Evolutionary conservation across 2,797 vertebrate species (phyloP).

Genomic region (Pseudomugil gertrudae): DNA sequence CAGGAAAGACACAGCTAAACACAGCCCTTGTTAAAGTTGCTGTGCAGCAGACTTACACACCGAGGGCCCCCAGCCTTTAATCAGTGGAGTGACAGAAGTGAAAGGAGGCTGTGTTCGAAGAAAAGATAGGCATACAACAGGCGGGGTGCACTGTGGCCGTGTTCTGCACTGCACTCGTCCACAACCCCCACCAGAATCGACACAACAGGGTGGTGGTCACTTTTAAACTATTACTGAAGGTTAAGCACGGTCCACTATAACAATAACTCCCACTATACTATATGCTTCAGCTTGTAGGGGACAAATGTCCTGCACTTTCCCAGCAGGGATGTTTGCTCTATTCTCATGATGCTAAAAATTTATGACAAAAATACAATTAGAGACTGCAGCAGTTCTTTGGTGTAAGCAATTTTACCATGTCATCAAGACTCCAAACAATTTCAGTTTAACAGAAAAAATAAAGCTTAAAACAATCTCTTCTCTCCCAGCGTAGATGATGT

Average conservation of each 20-base stretch:
- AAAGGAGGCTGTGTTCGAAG: conserved; percentile 71
- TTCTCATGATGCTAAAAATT: no score
- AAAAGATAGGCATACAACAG: conserved; percentile 54
- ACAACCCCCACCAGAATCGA: conserved; percentile 36
- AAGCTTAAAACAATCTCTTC: no score
- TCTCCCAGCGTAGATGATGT: no score
- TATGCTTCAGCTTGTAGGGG: neutral
- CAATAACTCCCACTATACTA: conserved; percentile 13
- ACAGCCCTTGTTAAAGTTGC: conserved; percentile 62
- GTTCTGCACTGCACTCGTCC: conserved; percentile 17
- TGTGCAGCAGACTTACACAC: conserved; percentile 50
- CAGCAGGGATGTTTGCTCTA: neutral
- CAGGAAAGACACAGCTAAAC: conserved; percentile 61
- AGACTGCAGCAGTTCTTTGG: no score
- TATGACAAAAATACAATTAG: no score
- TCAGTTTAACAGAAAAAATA: no score
- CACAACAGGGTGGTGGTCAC: conserved; percentile 34
- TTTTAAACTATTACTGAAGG: conserved; percentile 27
- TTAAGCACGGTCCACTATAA: conserved; percentile 7
- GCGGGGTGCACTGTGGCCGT: conserved; percentile 33
- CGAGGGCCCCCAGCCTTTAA: conserved; percentile 64
- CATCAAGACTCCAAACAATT: no score
- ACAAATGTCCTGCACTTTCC: conserved; percentile 14
- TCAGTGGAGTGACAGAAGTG: conserved; percentile 67
- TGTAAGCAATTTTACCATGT: no score